These are phyloP conservation scores for Bombus ignitus DNA, from an alignment of 1,140 invertebrate genomes.

Conservation along the genomic window DNA sequence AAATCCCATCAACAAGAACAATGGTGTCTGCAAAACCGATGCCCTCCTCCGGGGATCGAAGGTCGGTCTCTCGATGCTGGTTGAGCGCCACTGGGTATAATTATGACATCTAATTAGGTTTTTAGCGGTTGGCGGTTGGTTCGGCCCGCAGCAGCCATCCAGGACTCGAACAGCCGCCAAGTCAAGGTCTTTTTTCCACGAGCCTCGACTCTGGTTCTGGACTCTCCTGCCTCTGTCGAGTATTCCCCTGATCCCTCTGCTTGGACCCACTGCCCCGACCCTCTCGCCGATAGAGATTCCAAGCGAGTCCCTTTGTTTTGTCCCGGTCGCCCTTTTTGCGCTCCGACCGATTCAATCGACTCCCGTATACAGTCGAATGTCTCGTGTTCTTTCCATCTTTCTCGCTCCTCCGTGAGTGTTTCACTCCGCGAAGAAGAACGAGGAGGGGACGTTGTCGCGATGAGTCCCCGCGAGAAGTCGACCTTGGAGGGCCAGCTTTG, in stretches of 20 bases:
- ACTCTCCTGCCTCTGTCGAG: constrained; percentile 9
- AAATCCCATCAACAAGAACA: neutral
- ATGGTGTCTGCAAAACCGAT: neutral
- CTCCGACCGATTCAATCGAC: constrained; percentile 68
- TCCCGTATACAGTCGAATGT: constrained; percentile 56
- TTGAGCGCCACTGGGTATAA: constrained; percentile 79
- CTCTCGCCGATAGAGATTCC: constrained; percentile 71
- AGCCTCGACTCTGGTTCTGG: constrained; percentile 58
- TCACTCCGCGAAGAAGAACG: neutral
- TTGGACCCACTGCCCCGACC: constrained; percentile 14
- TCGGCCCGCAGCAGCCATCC: constrained; percentile 63
- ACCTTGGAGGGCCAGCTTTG: constrained; percentile 44
- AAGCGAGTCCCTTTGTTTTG: constrained; percentile 71
- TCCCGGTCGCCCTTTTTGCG: constrained; percentile 64
- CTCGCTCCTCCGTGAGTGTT: neutral
- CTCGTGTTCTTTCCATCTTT: neutral
- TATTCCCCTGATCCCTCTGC: neutral
- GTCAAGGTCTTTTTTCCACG: constrained; percentile 75
- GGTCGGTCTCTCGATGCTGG: neutral
- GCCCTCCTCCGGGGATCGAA: neutral
- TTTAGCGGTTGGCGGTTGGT: constrained; percentile 77
- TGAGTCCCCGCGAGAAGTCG: constrained; percentile 57
- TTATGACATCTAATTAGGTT: constrained; percentile 83
- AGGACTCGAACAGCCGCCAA: constrained; percentile 54
- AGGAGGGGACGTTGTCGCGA: constrained; percentile 34